Evolutionary conservation across 2,797 vertebrate species (phyloP).

Genomic region (Anableps anableps): DNA sequence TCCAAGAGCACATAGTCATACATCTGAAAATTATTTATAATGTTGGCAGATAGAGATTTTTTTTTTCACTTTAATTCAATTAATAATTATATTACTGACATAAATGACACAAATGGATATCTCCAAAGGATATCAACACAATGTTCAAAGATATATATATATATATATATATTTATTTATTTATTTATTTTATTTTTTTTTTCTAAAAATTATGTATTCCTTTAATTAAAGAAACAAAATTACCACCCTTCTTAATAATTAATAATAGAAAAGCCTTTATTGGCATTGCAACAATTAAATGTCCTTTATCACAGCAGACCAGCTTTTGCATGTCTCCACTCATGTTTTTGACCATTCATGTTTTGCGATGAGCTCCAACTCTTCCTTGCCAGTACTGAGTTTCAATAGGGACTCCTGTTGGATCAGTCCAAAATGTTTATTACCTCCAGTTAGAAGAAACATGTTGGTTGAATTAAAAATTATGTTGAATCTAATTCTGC

Average conservation of each 20-base stretch:
- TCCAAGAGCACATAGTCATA: not conserved
- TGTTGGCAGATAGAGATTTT: not conserved
- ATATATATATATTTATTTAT: no score
- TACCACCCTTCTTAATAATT: not conserved
- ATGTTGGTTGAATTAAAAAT: not conserved
- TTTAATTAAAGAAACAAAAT: not conserved
- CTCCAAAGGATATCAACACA: not conserved
- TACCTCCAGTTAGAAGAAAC: not conserved
- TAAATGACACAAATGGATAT: not conserved
- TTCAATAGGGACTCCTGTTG: not conserved
- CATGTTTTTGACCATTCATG: not conserved
- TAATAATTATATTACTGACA: not conserved
- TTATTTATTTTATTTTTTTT: no score
- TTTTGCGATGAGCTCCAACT: not conserved
- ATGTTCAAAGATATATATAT: not conserved
- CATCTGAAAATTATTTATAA: not conserved
- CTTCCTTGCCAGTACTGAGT: not conserved
- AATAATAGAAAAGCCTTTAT: not conserved
- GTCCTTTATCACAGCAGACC: not conserved
- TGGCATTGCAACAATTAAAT: not conserved
- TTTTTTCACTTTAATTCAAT: not conserved
- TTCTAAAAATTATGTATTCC: not conserved
- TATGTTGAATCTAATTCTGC: not conserved
- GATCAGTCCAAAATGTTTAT: not conserved
- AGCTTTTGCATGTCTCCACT: not conserved